Percentiles rank a stretch among this genome's conserved stretches.
These are phyloP conservation scores for Lasioglossum zephyrum DNA, from an alignment of 2,888 invertebrate genomes.

Conservation along the genomic window DNA sequence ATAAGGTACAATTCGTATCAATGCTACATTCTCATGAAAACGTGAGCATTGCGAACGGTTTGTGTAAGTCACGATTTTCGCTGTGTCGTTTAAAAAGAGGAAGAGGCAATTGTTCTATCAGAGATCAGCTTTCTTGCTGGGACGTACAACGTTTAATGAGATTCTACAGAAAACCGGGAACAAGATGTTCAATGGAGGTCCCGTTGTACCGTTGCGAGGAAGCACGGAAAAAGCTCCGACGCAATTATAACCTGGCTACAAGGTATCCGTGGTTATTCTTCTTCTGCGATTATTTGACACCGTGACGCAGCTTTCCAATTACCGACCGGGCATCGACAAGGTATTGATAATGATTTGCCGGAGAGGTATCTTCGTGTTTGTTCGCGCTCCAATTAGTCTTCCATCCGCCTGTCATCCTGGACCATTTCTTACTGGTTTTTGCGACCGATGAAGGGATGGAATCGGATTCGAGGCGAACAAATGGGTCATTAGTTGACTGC, in stretches of 20 bases:
- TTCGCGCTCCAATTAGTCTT: constrained; percentile 17
- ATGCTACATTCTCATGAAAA: not conserved
- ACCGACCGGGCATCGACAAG: constrained; percentile 3
- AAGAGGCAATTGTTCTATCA: not conserved
- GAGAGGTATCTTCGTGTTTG: not conserved
- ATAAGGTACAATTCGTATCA: not conserved
- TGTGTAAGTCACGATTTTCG: not conserved
- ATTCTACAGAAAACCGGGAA: not conserved
- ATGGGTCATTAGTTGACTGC: not conserved
- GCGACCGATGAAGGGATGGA: not conserved
- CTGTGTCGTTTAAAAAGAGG: not conserved
- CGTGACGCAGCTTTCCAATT: not conserved
- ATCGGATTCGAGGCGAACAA: not conserved
- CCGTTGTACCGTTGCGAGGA: not conserved
- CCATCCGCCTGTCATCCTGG: constrained; percentile 21
- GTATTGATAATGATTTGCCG: not conserved
- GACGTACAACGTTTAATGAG: not conserved
- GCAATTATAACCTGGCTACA: not conserved
- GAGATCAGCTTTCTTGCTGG: not conserved
- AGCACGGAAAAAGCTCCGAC: not conserved
- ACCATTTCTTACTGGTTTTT: not conserved
- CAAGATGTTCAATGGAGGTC: not conserved
- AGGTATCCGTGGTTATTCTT: not conserved
- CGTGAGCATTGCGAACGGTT: not conserved
- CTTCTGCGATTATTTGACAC: constrained; percentile 12